A percentile compares a stretch with the other conserved stretches of the same genome.
Evolutionary conservation across 1,140 invertebrate species (phyloP).

Genomic region (Grapholita molesta): DNA sequence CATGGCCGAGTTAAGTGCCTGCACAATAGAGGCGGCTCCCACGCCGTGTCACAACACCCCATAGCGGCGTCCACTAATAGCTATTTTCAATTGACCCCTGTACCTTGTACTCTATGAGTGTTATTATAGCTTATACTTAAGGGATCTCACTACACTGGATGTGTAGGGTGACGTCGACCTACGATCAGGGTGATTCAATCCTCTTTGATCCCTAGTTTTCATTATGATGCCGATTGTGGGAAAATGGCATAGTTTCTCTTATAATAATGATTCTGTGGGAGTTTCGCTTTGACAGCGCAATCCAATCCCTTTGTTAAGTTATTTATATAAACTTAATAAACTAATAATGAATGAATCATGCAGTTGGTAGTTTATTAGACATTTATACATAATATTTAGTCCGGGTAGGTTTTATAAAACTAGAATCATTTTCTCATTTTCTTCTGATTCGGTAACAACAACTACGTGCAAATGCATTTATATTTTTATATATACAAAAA

Average conservation of each 20-base stretch:
- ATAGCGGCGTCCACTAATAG: conserved; percentile 29
- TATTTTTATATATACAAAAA: too few relatives aligned
- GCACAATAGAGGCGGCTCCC: conserved; percentile 68
- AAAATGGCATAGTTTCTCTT: conserved; percentile 70
- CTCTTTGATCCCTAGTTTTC: conserved; percentile 59
- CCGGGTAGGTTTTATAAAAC: too few relatives aligned
- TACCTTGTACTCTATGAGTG: background rate
- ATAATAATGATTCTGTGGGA: conserved; percentile 62
- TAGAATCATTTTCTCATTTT: too few relatives aligned
- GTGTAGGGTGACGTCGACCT: conserved; percentile 45
- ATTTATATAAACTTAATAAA: background rate
- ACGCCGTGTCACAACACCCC: conserved; percentile 73
- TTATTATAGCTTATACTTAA: conserved; percentile 10
- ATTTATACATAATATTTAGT: too few relatives aligned
- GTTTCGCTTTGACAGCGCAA: conserved; percentile 60
- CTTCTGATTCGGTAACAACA: too few relatives aligned
- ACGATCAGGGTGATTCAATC: conserved; percentile 55
- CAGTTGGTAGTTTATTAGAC: background rate
- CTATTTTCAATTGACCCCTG: conserved; percentile 40
- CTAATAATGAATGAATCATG: background rate
- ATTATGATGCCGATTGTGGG: conserved; percentile 70
- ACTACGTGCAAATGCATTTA: too few relatives aligned
- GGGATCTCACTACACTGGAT: conserved; percentile 40
- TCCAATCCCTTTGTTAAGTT: conserved; percentile 37
- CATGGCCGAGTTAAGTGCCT: conserved; percentile 69